Percentiles rank a stretch among this genome's conserved stretches.
Evolutionary conservation across 2,888 invertebrate species (phyloP).

Genomic region (Spicauda simplicius): DNA sequence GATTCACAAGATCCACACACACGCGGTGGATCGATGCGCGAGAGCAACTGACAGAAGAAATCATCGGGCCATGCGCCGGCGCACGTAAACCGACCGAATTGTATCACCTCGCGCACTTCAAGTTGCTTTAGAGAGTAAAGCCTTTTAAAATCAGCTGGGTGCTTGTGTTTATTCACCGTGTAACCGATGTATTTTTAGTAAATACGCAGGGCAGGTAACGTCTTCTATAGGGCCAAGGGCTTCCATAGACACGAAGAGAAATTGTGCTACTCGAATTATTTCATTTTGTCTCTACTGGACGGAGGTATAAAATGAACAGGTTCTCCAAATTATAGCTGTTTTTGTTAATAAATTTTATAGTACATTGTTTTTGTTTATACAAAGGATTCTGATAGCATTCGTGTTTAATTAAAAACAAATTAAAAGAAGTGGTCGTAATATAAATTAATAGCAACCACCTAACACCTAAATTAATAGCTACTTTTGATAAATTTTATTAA

Average conservation of each 20-base stretch:
- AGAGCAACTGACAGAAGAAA: conserved; percentile 76
- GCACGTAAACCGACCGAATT: conserved; percentile 62
- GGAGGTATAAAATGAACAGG: not conserved
- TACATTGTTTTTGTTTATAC: too few species aligned
- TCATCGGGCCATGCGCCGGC: conserved; percentile 71
- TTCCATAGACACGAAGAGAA: conserved; percentile 41
- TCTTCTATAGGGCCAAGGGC: conserved; percentile 72
- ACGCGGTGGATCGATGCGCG: conserved; percentile 69
- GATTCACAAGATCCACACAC: conserved; percentile 45
- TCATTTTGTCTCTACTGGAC: not conserved
- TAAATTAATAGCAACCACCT: too few species aligned
- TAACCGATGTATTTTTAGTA: conserved; percentile 79
- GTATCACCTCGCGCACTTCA: conserved; percentile 41
- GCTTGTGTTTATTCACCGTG: conserved; percentile 74
- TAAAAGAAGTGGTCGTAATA: too few species aligned
- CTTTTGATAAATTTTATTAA: too few species aligned
- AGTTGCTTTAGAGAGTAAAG: conserved; percentile 18
- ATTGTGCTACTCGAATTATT: conserved; percentile 4
- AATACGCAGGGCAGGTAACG: conserved; percentile 76
- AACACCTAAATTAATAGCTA: too few species aligned
- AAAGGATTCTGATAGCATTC: too few species aligned
- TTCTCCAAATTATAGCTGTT: not conserved
- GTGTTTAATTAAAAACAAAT: too few species aligned
- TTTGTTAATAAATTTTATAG: too few species aligned
- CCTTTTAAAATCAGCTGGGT: conserved; percentile 47